phyloP scores from a whole-genome alignment of 2,888 invertebrate species.

The Spisula solida region DNA sequence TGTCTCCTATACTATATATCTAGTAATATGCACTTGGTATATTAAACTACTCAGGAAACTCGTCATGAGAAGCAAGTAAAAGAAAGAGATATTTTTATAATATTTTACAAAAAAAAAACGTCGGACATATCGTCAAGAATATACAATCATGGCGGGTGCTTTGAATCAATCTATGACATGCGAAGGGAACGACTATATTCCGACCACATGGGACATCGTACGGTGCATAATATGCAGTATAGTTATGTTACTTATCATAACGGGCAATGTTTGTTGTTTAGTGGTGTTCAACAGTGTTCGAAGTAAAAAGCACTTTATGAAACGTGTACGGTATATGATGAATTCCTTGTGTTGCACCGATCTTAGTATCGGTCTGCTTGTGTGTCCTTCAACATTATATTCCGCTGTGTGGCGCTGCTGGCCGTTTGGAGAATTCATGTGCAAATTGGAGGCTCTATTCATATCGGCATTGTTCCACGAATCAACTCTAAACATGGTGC shows the following conservation, averaged over 20 bases:
- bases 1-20: too few species aligned
- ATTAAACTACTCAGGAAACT: too few species aligned
- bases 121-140: too few species aligned
- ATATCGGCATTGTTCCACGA: slow-evolving; percentile 75
- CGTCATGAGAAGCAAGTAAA: too few species aligned
- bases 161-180: slow-evolving; percentile 63
- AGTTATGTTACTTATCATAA: slow-evolving; percentile 64
- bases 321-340: slow-evolving; percentile 70
- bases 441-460: slow-evolving; percentile 70
- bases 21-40: too few species aligned
- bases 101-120: too few species aligned
- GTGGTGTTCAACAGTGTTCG: slow-evolving; percentile 67
- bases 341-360: slow-evolving; percentile 73
- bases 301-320: slow-evolving; percentile 61
- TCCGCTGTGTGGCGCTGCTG: slow-evolving; percentile 71
- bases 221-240: slow-evolving; percentile 63
- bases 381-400: slow-evolving; percentile 71
- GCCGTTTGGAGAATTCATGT: slow-evolving; percentile 72
- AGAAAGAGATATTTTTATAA: too few species aligned
- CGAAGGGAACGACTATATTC: slow-evolving; percentile 55
- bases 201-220: slow-evolving; percentile 53
- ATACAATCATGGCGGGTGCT: slow-evolving; percentile 42
- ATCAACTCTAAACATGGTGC: slow-evolving; percentile 71
- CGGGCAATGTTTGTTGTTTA: slow-evolving; percentile 69
- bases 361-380: slow-evolving; percentile 68